phyloP scores from a whole-genome alignment of 2,113 vertebrate species.

The Eudyptes chrysolophus region DNA sequence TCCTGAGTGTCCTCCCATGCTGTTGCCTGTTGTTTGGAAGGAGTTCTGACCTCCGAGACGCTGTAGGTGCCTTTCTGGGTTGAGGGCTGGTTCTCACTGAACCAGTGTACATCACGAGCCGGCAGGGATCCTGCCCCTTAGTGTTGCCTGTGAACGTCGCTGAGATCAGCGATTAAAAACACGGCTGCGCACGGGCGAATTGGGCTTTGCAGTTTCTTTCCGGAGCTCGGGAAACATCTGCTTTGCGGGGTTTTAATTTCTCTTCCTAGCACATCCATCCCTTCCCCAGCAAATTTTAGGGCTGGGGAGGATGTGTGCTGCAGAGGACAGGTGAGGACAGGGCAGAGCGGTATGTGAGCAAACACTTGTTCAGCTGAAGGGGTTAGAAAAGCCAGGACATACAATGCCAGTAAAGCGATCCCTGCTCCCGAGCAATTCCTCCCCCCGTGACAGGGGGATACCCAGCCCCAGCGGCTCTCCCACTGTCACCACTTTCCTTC shows the following conservation, averaged over 20 bases:
- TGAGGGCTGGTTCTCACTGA: not conserved
- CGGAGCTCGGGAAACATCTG: not conserved
- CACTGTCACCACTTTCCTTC: not conserved
- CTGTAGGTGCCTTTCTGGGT: not conserved
- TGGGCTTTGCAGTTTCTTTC: not conserved
- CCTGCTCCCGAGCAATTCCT: not conserved
- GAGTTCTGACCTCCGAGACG: not conserved
- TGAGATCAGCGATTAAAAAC: not conserved
- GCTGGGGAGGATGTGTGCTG: not conserved
- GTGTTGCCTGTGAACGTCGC: rapidly evolving
- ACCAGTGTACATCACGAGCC: rapidly evolving
- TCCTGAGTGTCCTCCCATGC: rapidly evolving
- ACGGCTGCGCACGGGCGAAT: rapidly evolving
- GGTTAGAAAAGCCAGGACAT: not conserved
- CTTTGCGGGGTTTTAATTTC: not conserved
- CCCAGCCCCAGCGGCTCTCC: not conserved
- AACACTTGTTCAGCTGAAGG: not conserved
- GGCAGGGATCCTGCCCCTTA: rapidly evolving
- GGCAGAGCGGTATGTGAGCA: not conserved
- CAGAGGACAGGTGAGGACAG: not conserved
- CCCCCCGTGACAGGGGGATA: not conserved
- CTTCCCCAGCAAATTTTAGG: not conserved
- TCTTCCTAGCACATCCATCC: not conserved
- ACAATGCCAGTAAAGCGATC: not conserved
- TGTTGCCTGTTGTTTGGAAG: not conserved